phyloP scores from a whole-genome alignment of 2,113 vertebrate species.

The Notothenia rossii region DNA sequence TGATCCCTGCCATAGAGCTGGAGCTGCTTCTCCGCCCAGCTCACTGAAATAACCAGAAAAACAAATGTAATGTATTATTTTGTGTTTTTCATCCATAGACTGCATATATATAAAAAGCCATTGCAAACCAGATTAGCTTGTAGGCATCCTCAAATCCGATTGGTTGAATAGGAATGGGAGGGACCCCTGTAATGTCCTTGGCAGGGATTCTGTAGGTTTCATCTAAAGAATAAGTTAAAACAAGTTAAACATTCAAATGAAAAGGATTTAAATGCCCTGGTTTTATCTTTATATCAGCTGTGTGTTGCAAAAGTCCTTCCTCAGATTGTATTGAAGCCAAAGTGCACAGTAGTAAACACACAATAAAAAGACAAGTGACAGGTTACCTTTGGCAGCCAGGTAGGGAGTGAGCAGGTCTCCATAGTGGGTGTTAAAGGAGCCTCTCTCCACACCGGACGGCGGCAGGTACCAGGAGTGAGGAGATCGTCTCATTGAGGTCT shows the following conservation, averaged over 20 bases:
- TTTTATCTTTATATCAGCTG: not conserved
- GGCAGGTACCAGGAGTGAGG: conserved; percentile 91
- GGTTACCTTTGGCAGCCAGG: conserved; percentile 84
- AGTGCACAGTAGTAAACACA: not conserved
- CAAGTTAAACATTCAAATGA: not conserved
- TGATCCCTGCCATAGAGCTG: conserved; percentile 81
- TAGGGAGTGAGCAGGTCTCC: conserved; percentile 90
- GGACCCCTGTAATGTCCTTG: conserved; percentile 78
- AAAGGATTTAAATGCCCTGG: not conserved
- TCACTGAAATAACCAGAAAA: conserved; percentile 72
- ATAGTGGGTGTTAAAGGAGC: conserved; percentile 80
- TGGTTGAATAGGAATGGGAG: conserved; percentile 90
- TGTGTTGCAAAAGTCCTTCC: not conserved
- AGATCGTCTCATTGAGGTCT: conserved; percentile 84
- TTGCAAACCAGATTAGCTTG: conserved; percentile 88
- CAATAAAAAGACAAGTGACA: not conserved
- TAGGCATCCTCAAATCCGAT: conserved; percentile 90
- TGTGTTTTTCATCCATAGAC: not conserved
- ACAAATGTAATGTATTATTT: not conserved
- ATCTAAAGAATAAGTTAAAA: conserved; percentile 58
- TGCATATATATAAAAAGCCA: too few species aligned
- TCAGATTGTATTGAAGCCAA: not conserved
- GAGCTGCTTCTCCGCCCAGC: conserved; percentile 76
- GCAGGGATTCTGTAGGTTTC: conserved; percentile 83
- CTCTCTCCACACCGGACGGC: conserved; percentile 89